Evolutionary conservation across 2,113 vertebrate genomes (phyloP).

Genomic region (Microtus montanus): DNA sequence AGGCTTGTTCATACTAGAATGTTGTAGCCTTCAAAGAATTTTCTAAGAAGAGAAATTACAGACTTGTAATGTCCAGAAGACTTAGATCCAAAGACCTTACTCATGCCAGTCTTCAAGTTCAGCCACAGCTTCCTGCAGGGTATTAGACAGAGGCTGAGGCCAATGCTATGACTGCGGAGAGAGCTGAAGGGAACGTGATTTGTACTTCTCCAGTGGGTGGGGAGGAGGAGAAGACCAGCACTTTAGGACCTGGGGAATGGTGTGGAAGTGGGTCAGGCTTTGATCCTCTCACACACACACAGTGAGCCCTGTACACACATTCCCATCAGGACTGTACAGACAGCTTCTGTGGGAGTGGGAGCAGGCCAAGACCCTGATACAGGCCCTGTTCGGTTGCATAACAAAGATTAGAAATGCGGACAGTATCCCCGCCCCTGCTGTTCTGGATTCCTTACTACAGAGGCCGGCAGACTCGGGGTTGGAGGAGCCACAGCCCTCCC

Average conservation of each 20-base stretch:
- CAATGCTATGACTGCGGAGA: background rate
- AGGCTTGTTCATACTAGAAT: conserved; percentile 71
- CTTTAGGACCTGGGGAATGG: background rate
- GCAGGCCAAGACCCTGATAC: background rate
- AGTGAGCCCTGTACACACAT: background rate
- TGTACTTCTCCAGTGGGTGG: background rate
- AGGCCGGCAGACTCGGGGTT: background rate
- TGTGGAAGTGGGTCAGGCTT: background rate
- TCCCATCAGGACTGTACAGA: background rate
- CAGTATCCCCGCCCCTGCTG: background rate
- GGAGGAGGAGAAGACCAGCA: background rate
- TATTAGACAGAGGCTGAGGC: background rate
- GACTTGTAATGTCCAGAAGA: conserved; percentile 1
- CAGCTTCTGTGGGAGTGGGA: background rate
- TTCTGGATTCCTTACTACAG: conserved; percentile 1
- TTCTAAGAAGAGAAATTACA: conserved; percentile 49
- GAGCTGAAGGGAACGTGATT: background rate
- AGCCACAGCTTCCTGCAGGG: conserved; percentile 16
- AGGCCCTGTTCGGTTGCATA: background rate
- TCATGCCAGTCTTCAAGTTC: conserved; percentile 26
- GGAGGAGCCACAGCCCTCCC: background rate
- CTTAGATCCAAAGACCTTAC: background rate
- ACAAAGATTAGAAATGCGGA: background rate
- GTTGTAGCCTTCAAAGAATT: conserved; percentile 52
- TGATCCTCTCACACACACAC: background rate